These are phyloP conservation scores for Operophtera brumata DNA, from an alignment of 2,888 invertebrate species.

Conservation along the genomic window DNA sequence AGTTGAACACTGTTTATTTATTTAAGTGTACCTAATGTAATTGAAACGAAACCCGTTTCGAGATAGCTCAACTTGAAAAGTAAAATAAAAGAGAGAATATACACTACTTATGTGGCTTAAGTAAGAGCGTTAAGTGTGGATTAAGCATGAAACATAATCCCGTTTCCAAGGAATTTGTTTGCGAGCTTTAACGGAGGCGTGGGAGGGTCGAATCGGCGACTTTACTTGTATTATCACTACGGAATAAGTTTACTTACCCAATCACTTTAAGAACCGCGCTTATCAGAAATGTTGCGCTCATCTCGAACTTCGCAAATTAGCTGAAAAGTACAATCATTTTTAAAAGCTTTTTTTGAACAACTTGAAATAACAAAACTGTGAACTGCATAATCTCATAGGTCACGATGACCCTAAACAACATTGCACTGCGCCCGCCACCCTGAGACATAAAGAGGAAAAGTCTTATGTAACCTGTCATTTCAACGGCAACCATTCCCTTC, in stretches of 20 bases:
- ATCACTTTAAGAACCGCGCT: conserved; percentile 6
- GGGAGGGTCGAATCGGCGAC: conserved; percentile 23
- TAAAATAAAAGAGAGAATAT: conserved; percentile 15
- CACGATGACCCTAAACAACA: no score
- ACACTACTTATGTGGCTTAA: conserved; percentile 22
- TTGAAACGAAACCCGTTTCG: background rate
- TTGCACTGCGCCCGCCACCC: no score
- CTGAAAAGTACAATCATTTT: no score
- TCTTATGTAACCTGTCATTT: no score
- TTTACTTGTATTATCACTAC: conserved; percentile 21
- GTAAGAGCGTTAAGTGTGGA: conserved; percentile 27
- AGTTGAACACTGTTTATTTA: no score
- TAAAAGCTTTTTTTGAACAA: no score
- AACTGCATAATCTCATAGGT: no score
- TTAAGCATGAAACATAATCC: conserved; percentile 30
- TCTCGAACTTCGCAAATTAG: no score
- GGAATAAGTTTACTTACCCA: conserved; percentile 4
- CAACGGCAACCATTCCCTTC: no score
- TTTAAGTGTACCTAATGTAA: no score
- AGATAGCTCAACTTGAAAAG: background rate
- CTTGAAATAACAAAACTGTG: no score
- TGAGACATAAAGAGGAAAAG: no score
- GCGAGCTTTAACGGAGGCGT: conserved; percentile 22
- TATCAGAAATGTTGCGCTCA: background rate
- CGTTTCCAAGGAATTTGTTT: conserved; percentile 28